Evolutionary conservation across 2,113 vertebrate genomes (phyloP), one percentile per base, ranked within the genome.

Genomic region (Oryzias javanicus): DNA sequence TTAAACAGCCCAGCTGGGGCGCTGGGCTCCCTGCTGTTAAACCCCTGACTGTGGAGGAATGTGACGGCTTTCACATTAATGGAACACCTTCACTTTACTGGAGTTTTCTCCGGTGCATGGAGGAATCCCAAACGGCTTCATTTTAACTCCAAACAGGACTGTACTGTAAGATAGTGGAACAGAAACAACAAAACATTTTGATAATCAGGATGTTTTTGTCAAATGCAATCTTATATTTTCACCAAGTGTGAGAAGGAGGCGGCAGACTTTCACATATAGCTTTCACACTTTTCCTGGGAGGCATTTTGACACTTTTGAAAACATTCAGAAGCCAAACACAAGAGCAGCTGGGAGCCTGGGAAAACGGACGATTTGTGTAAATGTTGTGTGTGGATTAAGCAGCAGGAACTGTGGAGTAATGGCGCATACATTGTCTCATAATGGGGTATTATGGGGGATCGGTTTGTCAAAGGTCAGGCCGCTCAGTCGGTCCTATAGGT

Each of bases 11-110:
- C 18, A 1, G 48, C 19, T 6, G 6, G 61, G 60, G 57, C 41
- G 69, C 22, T 56, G 29, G 63, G 49, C 18, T 42, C 72, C 78
- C 78, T 16, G 61, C 70, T 76, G 72, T 49, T 74, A 40, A 46
- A 49, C 14, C 65, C 83, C 83, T 47, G 1, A 44, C 51, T 79
- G 63, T 64, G 52, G 60, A 68, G 57, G 47, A 66, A 71, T 67
- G 51, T 14, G 55, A 55, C 35, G 25, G 35, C 20, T 55, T 76
- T 76, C 66, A 58, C 60, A 54, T 61, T 75, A 20, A 54, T 60
- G 49, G 51, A 66, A 72, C 61, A 57, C 45, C 55, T 74, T 50
- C 41, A 35, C 10, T 35, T 35, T 35, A 35, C 35, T 35, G 48
- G 0, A 22, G 17, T 12, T 54, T 54, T 60, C 45, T 54, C 58